These are phyloP conservation scores for Pan paniscus DNA, from an alignment of 2,113 vertebrate species.

Conservation along the genomic window DNA sequence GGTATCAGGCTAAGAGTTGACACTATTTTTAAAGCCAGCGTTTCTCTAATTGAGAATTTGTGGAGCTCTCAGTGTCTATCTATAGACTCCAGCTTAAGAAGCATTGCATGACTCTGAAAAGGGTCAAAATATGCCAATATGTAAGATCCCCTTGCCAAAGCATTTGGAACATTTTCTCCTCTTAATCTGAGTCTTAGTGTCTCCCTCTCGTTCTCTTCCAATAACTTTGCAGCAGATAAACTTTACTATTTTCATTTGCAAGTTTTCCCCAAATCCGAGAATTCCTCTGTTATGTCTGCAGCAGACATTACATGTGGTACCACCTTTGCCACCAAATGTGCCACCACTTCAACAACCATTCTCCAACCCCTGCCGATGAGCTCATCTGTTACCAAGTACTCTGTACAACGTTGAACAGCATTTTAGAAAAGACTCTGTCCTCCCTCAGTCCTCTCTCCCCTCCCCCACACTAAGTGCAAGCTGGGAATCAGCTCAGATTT, in stretches of 20 bases:
- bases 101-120: background rate
- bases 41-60: background rate
- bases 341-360: background rate
- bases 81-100: background rate
- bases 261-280: background rate
- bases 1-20: background rate
- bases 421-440: constrained; percentile 62
- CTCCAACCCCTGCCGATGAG: background rate
- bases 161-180: background rate
- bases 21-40: background rate
- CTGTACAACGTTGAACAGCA: background rate
- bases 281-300: background rate
- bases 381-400: background rate
- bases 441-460: background rate
- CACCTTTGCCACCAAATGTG: background rate
- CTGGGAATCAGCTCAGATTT: constrained; percentile 70
- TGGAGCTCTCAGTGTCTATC: background rate
- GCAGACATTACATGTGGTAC: background rate
- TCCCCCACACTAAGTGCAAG: background rate
- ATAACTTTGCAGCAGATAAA: background rate
- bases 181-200: background rate
- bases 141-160: background rate
- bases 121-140: background rate
- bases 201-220: too few relatives aligned
- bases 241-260: background rate